Evolutionary conservation across 1,140 invertebrate genomes (phyloP).

Genomic region (Drosophila orosa): DNA sequence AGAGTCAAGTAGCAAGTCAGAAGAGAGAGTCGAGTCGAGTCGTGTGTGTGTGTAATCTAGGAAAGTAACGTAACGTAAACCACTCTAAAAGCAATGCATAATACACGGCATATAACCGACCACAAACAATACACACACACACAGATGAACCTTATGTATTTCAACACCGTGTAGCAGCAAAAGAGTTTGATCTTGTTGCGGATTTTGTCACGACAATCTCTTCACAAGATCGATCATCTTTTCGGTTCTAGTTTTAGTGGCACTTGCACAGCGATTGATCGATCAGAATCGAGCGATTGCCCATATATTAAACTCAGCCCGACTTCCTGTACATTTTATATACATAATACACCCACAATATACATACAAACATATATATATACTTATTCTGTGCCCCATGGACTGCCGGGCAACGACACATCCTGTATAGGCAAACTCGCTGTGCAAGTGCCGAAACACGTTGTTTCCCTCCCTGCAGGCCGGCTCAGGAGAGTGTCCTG

Average conservation of each 20-base stretch:
- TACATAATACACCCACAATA: slow-evolving; percentile 35
- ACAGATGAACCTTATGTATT: slow-evolving; percentile 36
- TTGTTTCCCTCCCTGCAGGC: slow-evolving; percentile 19
- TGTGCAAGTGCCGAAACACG: slow-evolving; percentile 46
- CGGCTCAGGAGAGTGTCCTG: neutral
- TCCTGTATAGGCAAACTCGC: slow-evolving; percentile 52
- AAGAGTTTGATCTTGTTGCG: slow-evolving; percentile 41
- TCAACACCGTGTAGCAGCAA: slow-evolving; percentile 36
- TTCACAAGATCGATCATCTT: slow-evolving; percentile 33
- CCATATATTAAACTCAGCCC: slow-evolving; percentile 18
- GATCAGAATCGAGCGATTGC: slow-evolving; percentile 23
- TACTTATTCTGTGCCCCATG: slow-evolving; percentile 36
- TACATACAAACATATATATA: slow-evolving; percentile 25
- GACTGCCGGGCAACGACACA: slow-evolving; percentile 15
- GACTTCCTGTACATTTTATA: slow-evolving; percentile 74
- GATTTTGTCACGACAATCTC: neutral
- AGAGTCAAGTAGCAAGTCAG: slow-evolving; percentile 40
- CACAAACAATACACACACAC: slow-evolving; percentile 20
- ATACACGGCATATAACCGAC: slow-evolving; percentile 47
- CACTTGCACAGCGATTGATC: slow-evolving; percentile 66
- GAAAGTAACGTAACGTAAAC: slow-evolving; percentile 22
- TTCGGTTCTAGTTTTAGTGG: slow-evolving; percentile 33
- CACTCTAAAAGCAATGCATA: slow-evolving; percentile 53
- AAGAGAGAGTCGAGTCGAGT: no score
- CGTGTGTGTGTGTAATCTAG: slow-evolving; percentile 39